Conservation (phyloP, 2,797 vertebrate species). For the Pempheris klunzingeri region DNA sequence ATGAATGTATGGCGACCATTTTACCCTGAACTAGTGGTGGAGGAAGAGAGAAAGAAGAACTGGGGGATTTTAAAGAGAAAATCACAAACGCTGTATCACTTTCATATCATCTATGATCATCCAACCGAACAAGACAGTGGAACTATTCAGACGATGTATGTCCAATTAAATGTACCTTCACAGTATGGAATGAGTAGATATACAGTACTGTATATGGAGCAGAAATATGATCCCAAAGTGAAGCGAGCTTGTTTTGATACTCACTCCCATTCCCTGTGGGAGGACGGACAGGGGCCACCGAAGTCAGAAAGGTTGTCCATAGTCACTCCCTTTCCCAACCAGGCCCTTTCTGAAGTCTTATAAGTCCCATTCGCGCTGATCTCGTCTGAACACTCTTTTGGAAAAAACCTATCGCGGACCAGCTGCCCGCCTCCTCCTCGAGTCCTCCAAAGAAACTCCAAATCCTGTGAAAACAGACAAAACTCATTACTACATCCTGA, state of each 20-base stretch:
- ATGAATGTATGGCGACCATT: neutral
- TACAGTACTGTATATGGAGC: neutral
- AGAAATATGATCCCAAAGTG: conserved; percentile 5
- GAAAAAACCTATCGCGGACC: conserved; percentile 50
- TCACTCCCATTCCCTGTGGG: conserved; percentile 88
- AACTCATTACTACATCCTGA: conserved; percentile 7
- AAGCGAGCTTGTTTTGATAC: conserved; percentile 61
- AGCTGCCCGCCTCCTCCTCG: conserved; percentile 50
- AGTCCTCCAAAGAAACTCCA: conserved; percentile 53
- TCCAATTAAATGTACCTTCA: neutral
- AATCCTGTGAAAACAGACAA: conserved; percentile 71
- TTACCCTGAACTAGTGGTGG: neutral
- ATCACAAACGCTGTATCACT: neutral
- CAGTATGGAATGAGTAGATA: neutral
- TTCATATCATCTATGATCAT: neutral
- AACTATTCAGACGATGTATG: neutral
- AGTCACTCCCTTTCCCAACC: conserved; percentile 86
- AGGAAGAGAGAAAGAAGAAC: neutral
- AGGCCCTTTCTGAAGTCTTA: conserved; percentile 78
- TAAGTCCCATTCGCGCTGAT: conserved; percentile 81
- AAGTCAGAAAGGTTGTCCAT: conserved; percentile 89
- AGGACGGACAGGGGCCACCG: conserved; percentile 83
- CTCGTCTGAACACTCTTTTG: conserved; percentile 58
- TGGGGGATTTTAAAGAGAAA: neutral
- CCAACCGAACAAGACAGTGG: neutral